Base-by-base conservation (phyloP, 2,797 vertebrate genomes). In the Glyptemys insculpta region DNA sequence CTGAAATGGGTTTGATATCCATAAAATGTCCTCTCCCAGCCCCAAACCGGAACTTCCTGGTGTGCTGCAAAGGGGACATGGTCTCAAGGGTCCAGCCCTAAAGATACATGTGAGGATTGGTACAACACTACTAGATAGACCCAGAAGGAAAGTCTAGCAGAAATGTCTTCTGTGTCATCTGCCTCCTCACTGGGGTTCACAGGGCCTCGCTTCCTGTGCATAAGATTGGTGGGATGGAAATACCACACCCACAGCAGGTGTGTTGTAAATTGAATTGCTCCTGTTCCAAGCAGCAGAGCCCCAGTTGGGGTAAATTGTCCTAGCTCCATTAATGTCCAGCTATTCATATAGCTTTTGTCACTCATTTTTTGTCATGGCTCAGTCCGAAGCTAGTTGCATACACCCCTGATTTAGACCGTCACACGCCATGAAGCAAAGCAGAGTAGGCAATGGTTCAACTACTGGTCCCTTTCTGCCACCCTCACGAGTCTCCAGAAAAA, bases 381-480 rank as follows among this genome's bases (percentile, higher is more conserved):
- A 12, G 50, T 85, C 87, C 31, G 31, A 74, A 0, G 41, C 1
- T 5, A 27, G 68, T 27, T n/a, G 87, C 34, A 44, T 52, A 27
- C 25, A 52, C 21, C 34, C 49, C 89, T 81, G 1, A 1, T 88
- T 86, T 41, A 37, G 31, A 72, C 10, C 81, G 15, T 79, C 90
- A 52, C 29, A 79, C 29, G 27, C 54, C 93, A 91, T n/a, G 59
- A 89, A 54, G 44, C 59, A 89, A 88, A 96, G n/a, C 65, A 59
- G 11, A 31, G 8, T 31, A 65, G 50, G 62, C 81, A 87, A 82
- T 86, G 78, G 65, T 92, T 25, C 23, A 16, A 85, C 79, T 87
- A 23, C 23, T 41, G 37, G 65, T 72, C 34, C 3, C 31, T 34
- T 34, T 62, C 29, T 62, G 12, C 59, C 59, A 34, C 12, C 3